A percentile compares a stretch with the other conserved stretches of the same genome.
These are phyloP conservation scores for Pterocles burchelli DNA, from an alignment of 2,113 vertebrate species.

Conservation along the genomic window DNA sequence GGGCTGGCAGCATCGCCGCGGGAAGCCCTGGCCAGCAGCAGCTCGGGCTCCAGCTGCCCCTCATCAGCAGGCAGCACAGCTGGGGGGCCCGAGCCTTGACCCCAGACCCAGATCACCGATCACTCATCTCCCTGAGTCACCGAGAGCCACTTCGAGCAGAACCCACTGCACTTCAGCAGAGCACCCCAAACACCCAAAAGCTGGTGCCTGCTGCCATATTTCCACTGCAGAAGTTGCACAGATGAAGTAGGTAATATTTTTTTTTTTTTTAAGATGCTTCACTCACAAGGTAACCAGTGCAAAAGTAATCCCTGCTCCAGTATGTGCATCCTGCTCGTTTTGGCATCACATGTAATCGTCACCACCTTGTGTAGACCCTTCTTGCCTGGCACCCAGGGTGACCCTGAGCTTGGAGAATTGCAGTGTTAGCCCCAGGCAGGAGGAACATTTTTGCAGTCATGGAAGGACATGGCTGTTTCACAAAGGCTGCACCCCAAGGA, in stretches of 20 bases:
- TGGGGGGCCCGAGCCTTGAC: neutral
- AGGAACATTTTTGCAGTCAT: neutral
- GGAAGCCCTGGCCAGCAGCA: neutral
- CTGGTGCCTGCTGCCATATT: neutral
- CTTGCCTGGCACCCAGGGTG: neutral
- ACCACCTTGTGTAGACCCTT: neutral
- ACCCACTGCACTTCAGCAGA: rapidly evolving
- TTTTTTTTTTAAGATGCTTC: neutral
- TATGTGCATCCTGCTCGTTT: neutral
- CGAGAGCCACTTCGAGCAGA: rapidly evolving
- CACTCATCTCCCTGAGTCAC: rapidly evolving
- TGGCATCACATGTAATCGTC: neutral
- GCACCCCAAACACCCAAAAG: neutral
- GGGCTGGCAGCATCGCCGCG: neutral
- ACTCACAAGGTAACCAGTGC: neutral
- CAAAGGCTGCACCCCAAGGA: neutral
- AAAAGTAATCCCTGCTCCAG: neutral
- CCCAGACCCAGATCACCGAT: neutral
- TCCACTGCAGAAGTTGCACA: neutral
- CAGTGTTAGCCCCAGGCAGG: neutral
- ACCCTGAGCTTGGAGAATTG: neutral
- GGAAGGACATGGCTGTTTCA: rapidly evolving
- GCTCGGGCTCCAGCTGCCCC: neutral
- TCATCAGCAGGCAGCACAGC: too few relatives aligned
- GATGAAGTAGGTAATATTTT: neutral